These are phyloP conservation scores for Aethina tumida DNA, from an alignment of 1,140 invertebrate species.

Conservation along the genomic window DNA sequence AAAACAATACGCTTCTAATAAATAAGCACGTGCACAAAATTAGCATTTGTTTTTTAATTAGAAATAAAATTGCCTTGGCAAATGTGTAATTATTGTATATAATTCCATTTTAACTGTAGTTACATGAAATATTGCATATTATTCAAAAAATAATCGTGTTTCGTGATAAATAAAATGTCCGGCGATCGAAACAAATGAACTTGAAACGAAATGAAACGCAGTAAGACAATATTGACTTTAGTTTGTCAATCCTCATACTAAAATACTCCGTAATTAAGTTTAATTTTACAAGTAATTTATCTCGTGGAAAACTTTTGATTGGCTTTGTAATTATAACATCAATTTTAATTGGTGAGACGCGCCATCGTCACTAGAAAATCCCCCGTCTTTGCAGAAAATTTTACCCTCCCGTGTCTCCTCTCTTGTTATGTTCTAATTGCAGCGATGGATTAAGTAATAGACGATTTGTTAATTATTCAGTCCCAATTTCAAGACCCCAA, in stretches of 20 bases:
- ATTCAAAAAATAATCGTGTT: too few relatives aligned
- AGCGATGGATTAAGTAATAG: constrained; percentile 31
- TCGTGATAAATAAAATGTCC: too few relatives aligned
- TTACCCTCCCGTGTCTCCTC: constrained; percentile 27
- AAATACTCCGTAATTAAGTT: constrained; percentile 25
- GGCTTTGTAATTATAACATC: constrained; percentile 33
- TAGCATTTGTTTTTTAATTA: too few relatives aligned
- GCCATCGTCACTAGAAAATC: constrained; percentile 14
- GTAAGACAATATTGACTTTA: constrained; percentile 20
- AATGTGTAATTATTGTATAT: too few relatives aligned
- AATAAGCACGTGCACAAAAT: too few relatives aligned
- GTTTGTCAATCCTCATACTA: constrained; percentile 20
- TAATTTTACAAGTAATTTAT: constrained; percentile 30
- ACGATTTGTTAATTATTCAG: constrained; percentile 33
- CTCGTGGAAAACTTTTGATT: constrained; percentile 28
- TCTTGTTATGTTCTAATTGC: constrained; percentile 30
- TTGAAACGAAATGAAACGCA: too few relatives aligned
- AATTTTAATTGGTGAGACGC: constrained; percentile 32
- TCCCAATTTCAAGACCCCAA: constrained; percentile 20
- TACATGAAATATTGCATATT: too few relatives aligned
- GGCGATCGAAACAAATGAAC: too few relatives aligned
- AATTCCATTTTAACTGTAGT: too few relatives aligned
- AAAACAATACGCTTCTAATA: too few relatives aligned
- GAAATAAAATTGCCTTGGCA: too few relatives aligned
- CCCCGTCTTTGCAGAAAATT: constrained; percentile 24